These are phyloP conservation scores for Triplophysa siluroides DNA, from an alignment of 2,113 vertebrate genomes.

Conservation along the genomic window DNA sequence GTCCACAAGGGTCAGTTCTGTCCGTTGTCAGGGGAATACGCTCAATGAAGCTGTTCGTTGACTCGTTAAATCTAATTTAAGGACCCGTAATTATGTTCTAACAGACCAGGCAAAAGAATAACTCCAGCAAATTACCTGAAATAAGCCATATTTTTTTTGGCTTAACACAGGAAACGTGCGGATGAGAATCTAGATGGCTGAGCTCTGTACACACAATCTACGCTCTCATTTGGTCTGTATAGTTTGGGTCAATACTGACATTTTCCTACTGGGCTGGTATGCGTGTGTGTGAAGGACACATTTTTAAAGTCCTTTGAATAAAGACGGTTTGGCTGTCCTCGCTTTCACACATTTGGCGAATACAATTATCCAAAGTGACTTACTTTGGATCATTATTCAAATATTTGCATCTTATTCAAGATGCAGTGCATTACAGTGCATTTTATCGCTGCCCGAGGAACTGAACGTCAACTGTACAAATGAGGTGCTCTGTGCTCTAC, in stretches of 20 bases:
- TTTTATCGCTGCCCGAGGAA: too few species aligned
- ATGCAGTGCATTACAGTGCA: too few species aligned
- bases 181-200: not conserved
- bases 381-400: too few species aligned
- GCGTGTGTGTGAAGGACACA: not conserved
- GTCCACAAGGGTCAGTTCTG: conserved; percentile 30
- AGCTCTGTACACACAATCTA: not conserved
- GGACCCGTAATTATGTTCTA: conserved; percentile 34
- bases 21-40: conserved; percentile 4
- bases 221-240: conserved; percentile 3
- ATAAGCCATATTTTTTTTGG: conserved; percentile 14
- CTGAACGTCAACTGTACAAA: too few species aligned
- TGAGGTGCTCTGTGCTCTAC: too few species aligned
- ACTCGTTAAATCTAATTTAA: conserved; percentile 42
- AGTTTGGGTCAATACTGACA: conserved; percentile 24
- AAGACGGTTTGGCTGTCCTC: too few species aligned
- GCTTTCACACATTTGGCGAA: not conserved
- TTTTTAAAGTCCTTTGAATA: too few species aligned
- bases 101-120: conserved; percentile 25
- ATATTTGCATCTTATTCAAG: too few species aligned
- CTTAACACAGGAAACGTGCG: not conserved
- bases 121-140: conserved; percentile 28
- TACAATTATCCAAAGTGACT: too few species aligned
- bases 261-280: not conserved
- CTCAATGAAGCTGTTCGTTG: conserved; percentile 43